phyloP scores from a whole-genome alignment of 2,113 vertebrate genomes.

The Eleginops maclovinus region DNA sequence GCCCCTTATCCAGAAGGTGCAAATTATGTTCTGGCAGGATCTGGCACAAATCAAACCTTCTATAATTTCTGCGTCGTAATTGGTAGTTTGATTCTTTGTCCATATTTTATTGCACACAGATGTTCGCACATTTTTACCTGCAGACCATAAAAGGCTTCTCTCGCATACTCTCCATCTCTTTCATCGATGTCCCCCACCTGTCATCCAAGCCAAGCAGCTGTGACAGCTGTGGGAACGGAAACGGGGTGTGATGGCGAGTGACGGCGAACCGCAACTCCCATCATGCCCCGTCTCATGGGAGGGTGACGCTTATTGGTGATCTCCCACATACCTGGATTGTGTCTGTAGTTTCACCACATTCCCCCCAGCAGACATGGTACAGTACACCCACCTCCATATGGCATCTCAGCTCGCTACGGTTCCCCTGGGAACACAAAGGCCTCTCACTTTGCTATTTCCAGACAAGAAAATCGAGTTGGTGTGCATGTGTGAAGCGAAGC shows the following conservation, averaged over 20 bases:
- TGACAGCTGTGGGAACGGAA: constrained; percentile 40
- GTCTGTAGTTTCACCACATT: constrained; percentile 43
- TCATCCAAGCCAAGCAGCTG: constrained; percentile 42
- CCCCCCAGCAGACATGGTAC: constrained; percentile 46
- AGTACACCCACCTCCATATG: constrained; percentile 75
- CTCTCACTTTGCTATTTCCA: constrained; percentile 54
- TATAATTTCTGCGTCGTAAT: background rate
- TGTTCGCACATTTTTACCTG: constrained; percentile 15
- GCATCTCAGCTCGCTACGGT: constrained; percentile 37
- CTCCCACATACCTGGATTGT: constrained; percentile 52
- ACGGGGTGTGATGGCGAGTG: background rate
- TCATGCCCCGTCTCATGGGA: constrained; percentile 36
- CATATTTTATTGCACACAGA: constrained; percentile 43
- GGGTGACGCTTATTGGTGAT: constrained; percentile 43
- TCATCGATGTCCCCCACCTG: constrained; percentile 29
- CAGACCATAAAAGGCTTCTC: constrained; percentile 18
- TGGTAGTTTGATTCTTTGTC: constrained; percentile 27
- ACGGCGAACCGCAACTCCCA: constrained; percentile 40
- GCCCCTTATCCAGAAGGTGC: background rate
- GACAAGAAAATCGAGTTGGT: constrained; percentile 37
- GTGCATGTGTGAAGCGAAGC: constrained; percentile 44
- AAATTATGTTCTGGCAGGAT: background rate
- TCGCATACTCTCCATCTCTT: constrained; percentile 22
- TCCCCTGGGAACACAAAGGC: constrained; percentile 47
- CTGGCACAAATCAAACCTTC: background rate